Percentiles rank a stretch among this genome's conserved stretches.
Conservation (phyloP, 2,888 invertebrate species). For the Drosophila flavopinicola region DNA sequence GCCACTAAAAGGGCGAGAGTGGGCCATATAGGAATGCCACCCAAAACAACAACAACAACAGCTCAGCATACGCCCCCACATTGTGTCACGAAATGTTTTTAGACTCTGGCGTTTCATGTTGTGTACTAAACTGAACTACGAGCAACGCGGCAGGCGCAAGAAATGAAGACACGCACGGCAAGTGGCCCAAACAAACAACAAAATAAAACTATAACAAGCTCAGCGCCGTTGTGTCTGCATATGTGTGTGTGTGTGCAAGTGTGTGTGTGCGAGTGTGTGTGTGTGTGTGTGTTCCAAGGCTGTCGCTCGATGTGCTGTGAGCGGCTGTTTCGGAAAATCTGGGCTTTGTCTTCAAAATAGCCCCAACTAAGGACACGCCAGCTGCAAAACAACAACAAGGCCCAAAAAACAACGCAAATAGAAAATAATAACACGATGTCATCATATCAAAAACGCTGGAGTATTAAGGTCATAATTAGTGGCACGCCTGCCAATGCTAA, state of each 20-base stretch:
- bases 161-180: slow-evolving; percentile 63
- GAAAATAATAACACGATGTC: slow-evolving; percentile 29
- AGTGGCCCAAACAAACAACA: slow-evolving; percentile 43
- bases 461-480: slow-evolving; percentile 29
- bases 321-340: slow-evolving; percentile 58
- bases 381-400: slow-evolving; percentile 22
- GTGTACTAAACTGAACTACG: slow-evolving; percentile 22
- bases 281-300: slow-evolving; percentile 40
- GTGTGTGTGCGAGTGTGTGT: slow-evolving; percentile 15
- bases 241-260: slow-evolving; percentile 11
- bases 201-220: slow-evolving; percentile 52
- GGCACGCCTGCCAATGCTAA: slow-evolving; percentile 20
- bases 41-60: slow-evolving; percentile 28
- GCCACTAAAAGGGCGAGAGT: slow-evolving; percentile 62
- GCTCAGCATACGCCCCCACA: slow-evolving; percentile 41
- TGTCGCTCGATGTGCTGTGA: slow-evolving; percentile 33
- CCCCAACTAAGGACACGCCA: slow-evolving; percentile 49
- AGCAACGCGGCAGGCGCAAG: slow-evolving; percentile 25
- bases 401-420: slow-evolving; percentile 8
- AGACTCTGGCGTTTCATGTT: slow-evolving; percentile 45
- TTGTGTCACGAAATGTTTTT: slow-evolving; percentile 74
- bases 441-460: slow-evolving; percentile 18
- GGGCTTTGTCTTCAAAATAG: slow-evolving; percentile 59
- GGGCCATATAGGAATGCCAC: slow-evolving; percentile 33
- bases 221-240: slow-evolving; percentile 28